These are phyloP conservation scores for Emydura subglobosa DNA, from an alignment of 2,113 vertebrate genomes.

Conservation along the genomic window DNA sequence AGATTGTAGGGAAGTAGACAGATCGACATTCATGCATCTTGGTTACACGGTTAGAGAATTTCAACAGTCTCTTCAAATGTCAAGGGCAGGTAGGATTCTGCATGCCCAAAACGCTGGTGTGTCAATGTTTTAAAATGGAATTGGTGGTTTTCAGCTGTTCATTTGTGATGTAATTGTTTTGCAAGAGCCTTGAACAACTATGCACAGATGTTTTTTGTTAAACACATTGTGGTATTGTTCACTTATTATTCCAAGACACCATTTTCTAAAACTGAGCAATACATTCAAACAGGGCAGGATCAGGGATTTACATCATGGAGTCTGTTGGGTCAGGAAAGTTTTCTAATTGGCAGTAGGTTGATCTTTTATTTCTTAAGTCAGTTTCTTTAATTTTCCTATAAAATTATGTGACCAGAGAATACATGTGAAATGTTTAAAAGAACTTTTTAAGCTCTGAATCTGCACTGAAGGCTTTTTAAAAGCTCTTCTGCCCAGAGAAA, in stretches of 20 bases:
- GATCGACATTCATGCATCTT: not conserved
- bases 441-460: not conserved
- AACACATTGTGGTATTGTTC: constrained; percentile 53
- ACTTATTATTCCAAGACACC: constrained; percentile 42
- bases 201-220: constrained; percentile 64
- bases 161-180: constrained; percentile 60
- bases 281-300: not conserved
- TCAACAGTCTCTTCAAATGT: not conserved
- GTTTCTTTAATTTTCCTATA: not conserved
- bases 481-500: not conserved
- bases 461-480: not conserved
- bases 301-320: constrained; percentile 9
- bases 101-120: not conserved
- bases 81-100: not conserved
- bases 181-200: constrained; percentile 29
- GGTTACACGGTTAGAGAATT: not conserved
- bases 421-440: not conserved
- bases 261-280: constrained; percentile 32
- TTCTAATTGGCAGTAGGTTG: not conserved
- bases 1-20: not conserved
- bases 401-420: rapidly evolving
- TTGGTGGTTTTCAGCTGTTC: constrained; percentile 55
- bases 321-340: not conserved
- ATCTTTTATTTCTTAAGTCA: not conserved
- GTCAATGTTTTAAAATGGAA: constrained; percentile 22